A percentile compares a stretch with the other conserved stretches of the same genome.
phyloP scores from a whole-genome alignment of 2,888 invertebrate genomes.

The Mechanitis messenoides region DNA sequence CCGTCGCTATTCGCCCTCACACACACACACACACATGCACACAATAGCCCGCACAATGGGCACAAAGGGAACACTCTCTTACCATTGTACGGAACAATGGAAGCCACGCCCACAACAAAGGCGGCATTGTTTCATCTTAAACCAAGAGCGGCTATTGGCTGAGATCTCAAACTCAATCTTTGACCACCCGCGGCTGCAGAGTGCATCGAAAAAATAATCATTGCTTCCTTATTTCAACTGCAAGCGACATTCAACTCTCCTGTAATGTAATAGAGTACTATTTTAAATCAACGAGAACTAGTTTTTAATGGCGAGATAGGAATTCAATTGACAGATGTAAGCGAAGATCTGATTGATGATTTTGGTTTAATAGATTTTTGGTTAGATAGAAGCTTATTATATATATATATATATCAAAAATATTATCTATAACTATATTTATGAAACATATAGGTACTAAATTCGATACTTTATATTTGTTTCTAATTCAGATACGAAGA shows the following conservation, averaged over 20 bases:
- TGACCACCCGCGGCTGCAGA: slow-evolving; percentile 58
- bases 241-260: slow-evolving; percentile 27
- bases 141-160: slow-evolving; percentile 23
- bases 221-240: slow-evolving; percentile 36
- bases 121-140: slow-evolving; percentile 69
- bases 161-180: slow-evolving; percentile 29
- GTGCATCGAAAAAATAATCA: slow-evolving; percentile 47
- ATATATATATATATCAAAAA: slow-evolving; percentile 4
- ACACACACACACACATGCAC: slow-evolving; percentile 39
- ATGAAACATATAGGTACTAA: too few relatives aligned
- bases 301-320: not conserved
- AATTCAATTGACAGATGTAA: slow-evolving; percentile 2
- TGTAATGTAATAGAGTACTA: not conserved
- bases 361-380: slow-evolving; percentile 5
- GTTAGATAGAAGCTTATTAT: not conserved
- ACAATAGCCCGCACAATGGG: slow-evolving; percentile 58
- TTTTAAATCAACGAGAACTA: not conserved
- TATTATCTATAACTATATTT: not conserved
- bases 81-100: slow-evolving; percentile 69
- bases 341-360: not conserved
- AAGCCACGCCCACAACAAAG: slow-evolving; percentile 60
- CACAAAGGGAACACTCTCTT: slow-evolving; percentile 67
- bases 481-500: too few relatives aligned
- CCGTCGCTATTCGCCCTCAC: slow-evolving; percentile 15
- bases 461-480: too few relatives aligned